Base-by-base conservation (phyloP, 2,888 invertebrate genomes). In the Ernsta delagoae region DNA sequence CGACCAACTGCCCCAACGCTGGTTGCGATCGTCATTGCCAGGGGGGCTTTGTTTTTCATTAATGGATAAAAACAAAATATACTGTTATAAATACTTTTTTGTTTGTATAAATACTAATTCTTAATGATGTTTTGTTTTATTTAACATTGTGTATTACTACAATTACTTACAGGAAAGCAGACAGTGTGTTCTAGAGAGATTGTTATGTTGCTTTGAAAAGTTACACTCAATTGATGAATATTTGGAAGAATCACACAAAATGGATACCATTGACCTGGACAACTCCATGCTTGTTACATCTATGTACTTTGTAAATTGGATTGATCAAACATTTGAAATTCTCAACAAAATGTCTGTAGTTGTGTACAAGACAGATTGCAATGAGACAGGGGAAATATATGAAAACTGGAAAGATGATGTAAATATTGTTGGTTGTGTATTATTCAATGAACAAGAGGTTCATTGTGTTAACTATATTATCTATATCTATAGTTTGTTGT, bases 271-370 rank as follows among this genome's bases (percentile, higher is more conserved):
- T 71, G 72, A 72, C 54, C 65, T 73, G 4, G 76, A 86, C 72
- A 80, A 86, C 24, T 84, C 87, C 0, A 75, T 88, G 1, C 79
- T 86, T 69, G 70, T 78, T 0, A 81, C 84, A 9, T 83, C 84
- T 3, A 90, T 92, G 89, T 89, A 91, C 74, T 93, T 93, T 84
- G 89, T 93, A 5, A 91, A 92, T 74, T 93, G 93, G 93, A 91
- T 93, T 73, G 93, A 93, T 72, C 88, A 90, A 72, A 89, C 91
- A 68, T 91, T 92, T 83, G 89, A 90, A 65, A 76, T 88, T 50
- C 83, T 93, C 3, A 78, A 79, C 11, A 90, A 88, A 78, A 74
- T 93, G 6, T 79, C 89, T 0, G 75, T 78, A 69, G 75, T 83
- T 63, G 80, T 90, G 8, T 90, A 88, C 70, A 86, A 79, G 72